Base-by-base conservation (phyloP, 2,113 vertebrate genomes). In the Otocyon megalotis region DNA sequence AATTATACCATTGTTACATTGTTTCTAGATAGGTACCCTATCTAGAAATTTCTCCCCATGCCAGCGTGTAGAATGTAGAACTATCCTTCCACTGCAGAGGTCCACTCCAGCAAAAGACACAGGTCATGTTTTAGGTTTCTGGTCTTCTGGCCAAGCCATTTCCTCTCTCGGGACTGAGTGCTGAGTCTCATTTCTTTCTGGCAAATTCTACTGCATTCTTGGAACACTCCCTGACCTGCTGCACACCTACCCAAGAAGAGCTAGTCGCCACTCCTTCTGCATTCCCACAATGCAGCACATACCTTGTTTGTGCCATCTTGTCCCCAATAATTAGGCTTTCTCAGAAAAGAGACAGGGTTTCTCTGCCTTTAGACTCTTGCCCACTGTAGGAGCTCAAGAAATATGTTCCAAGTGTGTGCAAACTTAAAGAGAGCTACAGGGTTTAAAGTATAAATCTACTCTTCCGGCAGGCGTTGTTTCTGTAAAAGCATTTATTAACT, bases 401-500 rank as follows among this genome's bases (percentile, higher is more conserved):
- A 83, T 43, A 56, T 22, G 86, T 95, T 71, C 50, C 16, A 24
- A 67, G 32, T 83, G n/a, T 85, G 54, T 74, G 67, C 22, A 30
- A 86, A 69, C 32, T 50, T 96, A 9, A 91, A 93, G n/a, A 86
- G 37, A 43, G 8, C 15, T 76, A 91, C 3, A 65, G 43, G 1
- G 0, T 54, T 86, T 85, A 85, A 81, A 69, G 28, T 35, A 53
- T 56, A 92, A 93, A 67, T 48, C 32, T 95, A 74, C 53, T 65
- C 30, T 67, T 84, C 22, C 13, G 89, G 35, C 0, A 3, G 32
- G 67, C 8, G 0, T 50, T 87, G 4, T 69, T 92, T 89, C 43
- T 88, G 12, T 11, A 89, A 89, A 90, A 76, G 58, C 19, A 92
- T 48, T 92, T 79, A 85, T 83, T 95, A 96, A 83, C 84, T 93